Conservation (phyloP, 1,140 invertebrate genomes). For the Drosophila sturtevanti region DNA sequence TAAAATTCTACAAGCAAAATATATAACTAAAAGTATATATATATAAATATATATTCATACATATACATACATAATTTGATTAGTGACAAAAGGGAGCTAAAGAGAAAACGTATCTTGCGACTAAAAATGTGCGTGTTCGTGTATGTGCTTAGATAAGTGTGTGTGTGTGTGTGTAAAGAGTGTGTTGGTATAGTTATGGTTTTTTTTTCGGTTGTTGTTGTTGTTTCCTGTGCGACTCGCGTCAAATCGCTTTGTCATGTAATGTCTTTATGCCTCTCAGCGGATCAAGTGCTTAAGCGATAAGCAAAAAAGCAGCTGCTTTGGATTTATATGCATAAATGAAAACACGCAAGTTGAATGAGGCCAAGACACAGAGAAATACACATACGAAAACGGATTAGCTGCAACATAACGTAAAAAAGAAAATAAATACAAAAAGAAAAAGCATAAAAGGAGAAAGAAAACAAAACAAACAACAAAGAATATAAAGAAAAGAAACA, state of each 20-base stretch:
- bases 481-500: constrained; percentile 8
- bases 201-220: background rate
- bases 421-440: constrained; percentile 40
- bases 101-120: background rate
- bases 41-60: background rate
- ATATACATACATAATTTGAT: background rate
- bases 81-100: background rate
- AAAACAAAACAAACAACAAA: background rate
- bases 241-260: constrained; percentile 74
- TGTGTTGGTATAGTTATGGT: background rate
- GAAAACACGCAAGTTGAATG: constrained; percentile 55
- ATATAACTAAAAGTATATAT: background rate
- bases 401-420: constrained; percentile 52
- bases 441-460: background rate
- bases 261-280: constrained; percentile 71
- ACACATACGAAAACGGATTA: constrained; percentile 64
- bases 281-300: constrained; percentile 73
- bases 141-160: background rate
- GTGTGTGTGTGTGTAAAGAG: background rate
- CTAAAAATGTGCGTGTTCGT: background rate
- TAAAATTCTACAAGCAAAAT: background rate
- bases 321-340: constrained; percentile 74
- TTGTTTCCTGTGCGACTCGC: constrained; percentile 17
- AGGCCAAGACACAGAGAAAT: constrained; percentile 45
- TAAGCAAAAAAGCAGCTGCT: constrained; percentile 74